Conservation (phyloP, 2,113 vertebrate species). For the Mustelus asterias region DNA sequence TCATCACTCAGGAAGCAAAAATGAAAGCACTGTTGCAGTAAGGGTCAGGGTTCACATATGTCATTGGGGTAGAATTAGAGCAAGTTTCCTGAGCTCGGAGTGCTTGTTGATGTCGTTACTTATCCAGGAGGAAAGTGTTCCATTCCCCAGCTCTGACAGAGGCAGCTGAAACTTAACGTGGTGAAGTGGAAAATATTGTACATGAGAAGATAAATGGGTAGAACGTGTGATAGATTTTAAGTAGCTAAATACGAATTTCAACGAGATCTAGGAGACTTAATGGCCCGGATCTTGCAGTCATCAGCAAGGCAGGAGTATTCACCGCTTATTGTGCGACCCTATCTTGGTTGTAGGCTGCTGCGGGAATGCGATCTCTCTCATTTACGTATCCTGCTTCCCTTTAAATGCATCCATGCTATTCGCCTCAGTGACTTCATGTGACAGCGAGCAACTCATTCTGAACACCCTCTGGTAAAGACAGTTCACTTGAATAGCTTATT, state of each 20-base stretch:
- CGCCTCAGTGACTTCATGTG: background rate
- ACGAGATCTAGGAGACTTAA: background rate
- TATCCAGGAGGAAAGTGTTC: background rate
- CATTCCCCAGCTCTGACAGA: background rate
- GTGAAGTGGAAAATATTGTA: background rate
- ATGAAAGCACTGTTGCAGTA: background rate
- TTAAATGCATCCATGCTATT: background rate
- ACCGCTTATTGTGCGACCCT: too few relatives aligned
- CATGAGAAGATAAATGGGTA: background rate
- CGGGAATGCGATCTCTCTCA: background rate
- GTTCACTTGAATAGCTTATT: background rate
- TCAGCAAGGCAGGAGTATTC: too few relatives aligned
- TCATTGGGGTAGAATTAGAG: background rate
- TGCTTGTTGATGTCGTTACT: background rate
- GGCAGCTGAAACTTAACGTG: background rate
- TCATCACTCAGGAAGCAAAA: background rate
- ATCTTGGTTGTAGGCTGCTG: too few relatives aligned
- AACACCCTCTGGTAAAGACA: background rate
- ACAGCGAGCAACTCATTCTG: background rate
- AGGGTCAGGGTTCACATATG: background rate
- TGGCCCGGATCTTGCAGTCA: too few relatives aligned
- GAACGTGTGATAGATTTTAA: background rate
- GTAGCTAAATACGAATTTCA: background rate
- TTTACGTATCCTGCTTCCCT: background rate
- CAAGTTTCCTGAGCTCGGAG: background rate